phyloP scores from a whole-genome alignment of 2,888 invertebrate genomes.

The Rotaria macrura region DNA sequence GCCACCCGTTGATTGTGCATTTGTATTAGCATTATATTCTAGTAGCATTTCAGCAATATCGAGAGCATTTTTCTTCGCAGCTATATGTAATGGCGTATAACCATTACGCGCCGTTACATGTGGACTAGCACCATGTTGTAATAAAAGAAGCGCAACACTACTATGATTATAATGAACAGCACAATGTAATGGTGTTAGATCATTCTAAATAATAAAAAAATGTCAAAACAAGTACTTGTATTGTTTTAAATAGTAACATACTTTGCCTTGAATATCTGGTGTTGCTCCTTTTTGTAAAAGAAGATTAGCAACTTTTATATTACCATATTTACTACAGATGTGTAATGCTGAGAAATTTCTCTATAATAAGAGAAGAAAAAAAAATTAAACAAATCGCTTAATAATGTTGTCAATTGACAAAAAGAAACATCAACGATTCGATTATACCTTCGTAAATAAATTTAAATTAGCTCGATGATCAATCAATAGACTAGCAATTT shows the following conservation, averaged over 20 bases:
- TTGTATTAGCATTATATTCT: slow-evolving; percentile 86
- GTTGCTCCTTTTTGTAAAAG: slow-evolving; percentile 84
- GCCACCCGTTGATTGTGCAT: slow-evolving; percentile 73
- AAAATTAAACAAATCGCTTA: too few relatives aligned
- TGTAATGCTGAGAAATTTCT: slow-evolving; percentile 91
- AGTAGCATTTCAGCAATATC: slow-evolving; percentile 89
- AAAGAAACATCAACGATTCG: too few relatives aligned
- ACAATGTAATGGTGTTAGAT: slow-evolving; percentile 91
- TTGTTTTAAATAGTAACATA: not conserved
- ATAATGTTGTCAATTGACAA: not conserved
- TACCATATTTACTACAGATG: slow-evolving; percentile 95
- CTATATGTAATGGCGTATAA: slow-evolving; percentile 95
- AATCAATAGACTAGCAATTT: slow-evolving; percentile 35
- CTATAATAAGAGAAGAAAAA: slow-evolving; percentile 34
- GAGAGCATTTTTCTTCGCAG: slow-evolving; percentile 97
- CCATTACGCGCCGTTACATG: slow-evolving; percentile 88
- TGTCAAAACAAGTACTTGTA: too few relatives aligned
- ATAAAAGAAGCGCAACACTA: slow-evolving; percentile 76
- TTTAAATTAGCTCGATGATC: slow-evolving; percentile 30
- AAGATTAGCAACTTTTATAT: slow-evolving; percentile 72
- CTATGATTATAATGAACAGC: slow-evolving; percentile 82
- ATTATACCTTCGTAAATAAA: slow-evolving; percentile 20
- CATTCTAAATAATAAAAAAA: slow-evolving; percentile 56
- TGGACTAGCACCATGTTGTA: slow-evolving; percentile 87
- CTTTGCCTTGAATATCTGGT: slow-evolving; percentile 87